These are phyloP conservation scores for Sinelater perroti DNA, from an alignment of 2,888 invertebrate genomes.

Conservation along the genomic window DNA sequence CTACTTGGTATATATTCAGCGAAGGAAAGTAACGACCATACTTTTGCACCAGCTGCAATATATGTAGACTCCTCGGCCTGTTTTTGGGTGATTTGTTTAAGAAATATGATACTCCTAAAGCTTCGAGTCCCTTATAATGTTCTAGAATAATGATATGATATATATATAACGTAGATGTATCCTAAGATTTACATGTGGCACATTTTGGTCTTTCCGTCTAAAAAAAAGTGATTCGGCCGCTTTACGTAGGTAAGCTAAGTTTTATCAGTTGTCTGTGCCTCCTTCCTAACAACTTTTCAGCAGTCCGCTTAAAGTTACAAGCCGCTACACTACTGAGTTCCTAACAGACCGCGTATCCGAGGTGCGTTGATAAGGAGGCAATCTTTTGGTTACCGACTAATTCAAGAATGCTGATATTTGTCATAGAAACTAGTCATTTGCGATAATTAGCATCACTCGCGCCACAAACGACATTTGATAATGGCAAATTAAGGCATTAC, in stretches of 20 bases:
- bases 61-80: slow-evolving; percentile 19
- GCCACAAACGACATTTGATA: slow-evolving; percentile 26
- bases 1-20: slow-evolving; percentile 1
- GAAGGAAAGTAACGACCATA: background rate
- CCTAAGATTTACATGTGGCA: slow-evolving; percentile 16
- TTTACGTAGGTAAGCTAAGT: slow-evolving; percentile 7
- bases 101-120: slow-evolving; percentile 26
- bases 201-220: slow-evolving; percentile 2
- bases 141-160: slow-evolving; percentile 27
- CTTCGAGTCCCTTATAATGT: slow-evolving; percentile 27
- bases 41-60: slow-evolving; percentile 17
- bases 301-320: too few relatives aligned
- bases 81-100: slow-evolving; percentile 23
- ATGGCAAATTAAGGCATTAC: slow-evolving; percentile 17
- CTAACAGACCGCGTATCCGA: slow-evolving; percentile 17
- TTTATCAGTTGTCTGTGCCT: slow-evolving; percentile 4
- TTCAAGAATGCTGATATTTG: slow-evolving; percentile 20
- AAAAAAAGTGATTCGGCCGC: background rate
- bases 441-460: slow-evolving; percentile 18
- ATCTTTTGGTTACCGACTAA: slow-evolving; percentile 29
- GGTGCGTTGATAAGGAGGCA: slow-evolving; percentile 15
- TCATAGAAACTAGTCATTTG: slow-evolving; percentile 27
- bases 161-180: slow-evolving; percentile 30
- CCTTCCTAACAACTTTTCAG: background rate
- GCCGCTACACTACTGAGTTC: slow-evolving; percentile 33